Evolutionary conservation across 2,888 invertebrate genomes (phyloP).

Genomic region (Dichetophora obliterata): DNA sequence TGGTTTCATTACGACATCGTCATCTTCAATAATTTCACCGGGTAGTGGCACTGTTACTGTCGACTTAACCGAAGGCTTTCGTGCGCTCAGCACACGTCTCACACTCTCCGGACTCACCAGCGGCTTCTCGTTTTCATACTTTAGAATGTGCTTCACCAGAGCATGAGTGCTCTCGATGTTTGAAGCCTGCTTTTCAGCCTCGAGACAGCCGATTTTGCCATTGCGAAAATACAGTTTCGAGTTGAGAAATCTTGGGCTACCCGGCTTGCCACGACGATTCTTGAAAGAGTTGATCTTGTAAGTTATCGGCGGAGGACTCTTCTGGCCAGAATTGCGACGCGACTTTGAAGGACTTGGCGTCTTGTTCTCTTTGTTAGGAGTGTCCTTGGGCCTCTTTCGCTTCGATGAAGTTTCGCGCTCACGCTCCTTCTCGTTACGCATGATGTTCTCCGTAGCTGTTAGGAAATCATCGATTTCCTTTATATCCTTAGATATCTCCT

Average conservation of each 20-base stretch:
- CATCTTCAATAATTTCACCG: slow-evolving; percentile 27
- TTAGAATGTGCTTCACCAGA: slow-evolving; percentile 68
- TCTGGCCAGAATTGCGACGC: slow-evolving; percentile 51
- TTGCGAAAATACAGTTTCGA: slow-evolving; percentile 68
- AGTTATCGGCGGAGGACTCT: slow-evolving; percentile 53
- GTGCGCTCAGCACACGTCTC: slow-evolving; percentile 58
- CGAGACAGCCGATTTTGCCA: slow-evolving; percentile 69
- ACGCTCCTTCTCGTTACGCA: slow-evolving; percentile 63
- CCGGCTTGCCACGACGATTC: slow-evolving; percentile 56
- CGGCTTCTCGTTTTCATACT: slow-evolving; percentile 67
- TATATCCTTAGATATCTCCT: slow-evolving; percentile 69
- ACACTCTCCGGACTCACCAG: slow-evolving; percentile 68
- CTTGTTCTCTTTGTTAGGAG: slow-evolving; percentile 65
- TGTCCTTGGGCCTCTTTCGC: slow-evolving; percentile 48
- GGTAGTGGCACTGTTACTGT: slow-evolving; percentile 37
- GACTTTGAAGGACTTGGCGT: slow-evolving; percentile 54
- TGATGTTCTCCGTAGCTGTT: slow-evolving; percentile 66
- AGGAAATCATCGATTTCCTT: slow-evolving; percentile 69
- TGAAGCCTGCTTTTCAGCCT: slow-evolving; percentile 64
- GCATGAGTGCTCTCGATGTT: slow-evolving; percentile 69
- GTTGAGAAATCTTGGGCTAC: slow-evolving; percentile 65
- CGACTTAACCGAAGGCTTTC: slow-evolving; percentile 25
- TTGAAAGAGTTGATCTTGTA: slow-evolving; percentile 69
- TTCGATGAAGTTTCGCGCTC: slow-evolving; percentile 55
- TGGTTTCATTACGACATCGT: slow-evolving; percentile 38